Base-by-base conservation (phyloP, 2,113 vertebrate genomes). In the Mesembrinibis cayennensis region DNA sequence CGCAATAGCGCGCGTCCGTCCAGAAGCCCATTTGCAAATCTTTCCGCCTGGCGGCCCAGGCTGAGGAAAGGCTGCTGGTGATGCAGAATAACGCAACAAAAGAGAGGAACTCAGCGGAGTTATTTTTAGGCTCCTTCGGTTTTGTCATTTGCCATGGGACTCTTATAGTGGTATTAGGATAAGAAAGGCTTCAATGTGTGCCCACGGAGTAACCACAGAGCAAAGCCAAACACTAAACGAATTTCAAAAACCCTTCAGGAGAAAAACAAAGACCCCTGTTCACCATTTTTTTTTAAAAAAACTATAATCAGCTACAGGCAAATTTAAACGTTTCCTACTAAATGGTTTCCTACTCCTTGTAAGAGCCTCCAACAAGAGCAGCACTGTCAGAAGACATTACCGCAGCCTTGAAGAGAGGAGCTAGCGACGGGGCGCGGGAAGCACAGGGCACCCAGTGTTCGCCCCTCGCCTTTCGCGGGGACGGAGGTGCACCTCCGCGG, bases 381-480 rank as follows among this genome's bases (percentile, higher is more conserved):
- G 63, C 21, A 11, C 88, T 82, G 94, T 86, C 77, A 55, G n/a
- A 22, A 29, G 73, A 16, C 52, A 32, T 50, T 2, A 2, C 32
- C 3, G 29, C 53, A 66, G 65, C 90, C 90, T 53, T 38, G 3
- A 63, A 81, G 86, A 53, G 44, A 34, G 1, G 15, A 96, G 95
- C 81, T 10, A 93, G 90, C 40, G 95, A 50, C 95, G 96, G 93
- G 98, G 95, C 97, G 96, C 85, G 88, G 97, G 96, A 98, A 97
- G 98, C 97, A 98, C 98, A 97, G 92, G 96, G 98, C 32, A 94
- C 98, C 96, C 97, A 94, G 95, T 89, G 97, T 97, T 83, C 89
- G 97, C 96, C 97, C 97, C 97, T 93, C 85, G 93, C 95, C 97
- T 97, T 92, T 89, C 89, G 97, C 29, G 21, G 50, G 62, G 82